Conservation (phyloP, 2,113 vertebrate genomes). For the Merops nubicus region DNA sequence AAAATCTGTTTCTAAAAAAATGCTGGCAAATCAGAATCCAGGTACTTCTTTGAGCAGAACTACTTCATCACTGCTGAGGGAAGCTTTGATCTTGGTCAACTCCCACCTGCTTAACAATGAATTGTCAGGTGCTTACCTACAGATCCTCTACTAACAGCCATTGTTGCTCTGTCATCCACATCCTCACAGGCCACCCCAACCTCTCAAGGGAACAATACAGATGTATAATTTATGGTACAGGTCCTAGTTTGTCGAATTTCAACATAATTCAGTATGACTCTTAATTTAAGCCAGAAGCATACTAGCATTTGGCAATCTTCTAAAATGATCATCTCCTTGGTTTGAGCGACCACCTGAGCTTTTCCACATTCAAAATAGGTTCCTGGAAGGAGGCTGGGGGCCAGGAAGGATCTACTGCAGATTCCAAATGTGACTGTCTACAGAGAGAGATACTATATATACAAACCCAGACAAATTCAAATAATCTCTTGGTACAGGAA, state of each 20-base stretch:
- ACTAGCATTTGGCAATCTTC: neutral
- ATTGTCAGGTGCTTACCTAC: neutral
- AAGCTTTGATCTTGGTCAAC: neutral
- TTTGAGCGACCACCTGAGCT: neutral
- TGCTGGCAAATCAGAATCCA: neutral
- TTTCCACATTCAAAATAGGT: neutral
- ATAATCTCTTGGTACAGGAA: neutral
- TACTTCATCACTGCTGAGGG: neutral
- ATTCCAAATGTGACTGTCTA: neutral
- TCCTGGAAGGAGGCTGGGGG: neutral
- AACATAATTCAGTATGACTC: neutral
- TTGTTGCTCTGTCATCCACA: neutral
- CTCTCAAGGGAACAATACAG: neutral
- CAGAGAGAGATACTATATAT: neutral
- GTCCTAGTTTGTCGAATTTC: neutral
- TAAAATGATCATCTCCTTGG: neutral
- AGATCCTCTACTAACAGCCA: neutral
- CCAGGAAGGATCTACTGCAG: neutral
- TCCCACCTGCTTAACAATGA: neutral
- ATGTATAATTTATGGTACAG: neutral
- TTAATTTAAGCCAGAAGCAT: neutral
- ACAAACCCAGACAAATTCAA: neutral
- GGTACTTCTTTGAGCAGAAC: neutral
- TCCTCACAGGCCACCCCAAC: neutral
- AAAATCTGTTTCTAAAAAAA: constrained; percentile 3